Evolutionary conservation across 1,140 invertebrate species (phyloP), one percentile per base, ranked within the genome.

Genomic region (Agrypnia vestita): DNA sequence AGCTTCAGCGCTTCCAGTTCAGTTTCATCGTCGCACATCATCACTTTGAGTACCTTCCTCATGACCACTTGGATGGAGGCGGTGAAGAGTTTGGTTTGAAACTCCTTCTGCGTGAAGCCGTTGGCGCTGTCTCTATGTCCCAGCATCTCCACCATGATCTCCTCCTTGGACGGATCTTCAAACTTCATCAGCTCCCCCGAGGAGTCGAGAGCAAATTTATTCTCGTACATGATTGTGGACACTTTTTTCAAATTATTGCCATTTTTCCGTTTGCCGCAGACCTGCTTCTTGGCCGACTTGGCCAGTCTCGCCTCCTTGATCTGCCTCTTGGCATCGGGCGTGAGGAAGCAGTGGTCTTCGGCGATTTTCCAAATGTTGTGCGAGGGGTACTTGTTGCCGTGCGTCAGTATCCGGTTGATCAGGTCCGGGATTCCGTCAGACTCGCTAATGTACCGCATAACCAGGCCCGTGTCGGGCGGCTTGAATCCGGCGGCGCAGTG

Each of bases 11-110:
- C 21, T 15, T 76, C 21, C 0, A 56, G 43, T 19, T 72, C 44
- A 21, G 15, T n/a, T 12, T 75, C 53, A n/a, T 59, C 73, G n/a
- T 78, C 81, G 21, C 47, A n/a, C 61, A 76, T 77, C 73, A 82
- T 69, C 8, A 73, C 49, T n/a, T 72, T 21, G 10, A 73, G 46
- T 0, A 79, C 69, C 44, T 79, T 73, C 15, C 53, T 47, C 69
- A 79, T 61, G 10, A 79, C 71, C 12, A 73, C 35, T 13, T 73
- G 72, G 0, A 49, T 59, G 8, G 78, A 62, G 4, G 71, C 61
- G 6, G 59, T 49, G 49, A 55, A 75, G 49, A 80, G 19, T 15
- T 75, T 19, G 4, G 9, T 59, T 44, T 67, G 47, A 15, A 80
- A 75, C 49, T 75, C 61, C 17, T 62, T 51, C 19, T 79, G 44